Conservation (phyloP, 2,888 invertebrate genomes). For the Hyposoter didymator region DNA sequence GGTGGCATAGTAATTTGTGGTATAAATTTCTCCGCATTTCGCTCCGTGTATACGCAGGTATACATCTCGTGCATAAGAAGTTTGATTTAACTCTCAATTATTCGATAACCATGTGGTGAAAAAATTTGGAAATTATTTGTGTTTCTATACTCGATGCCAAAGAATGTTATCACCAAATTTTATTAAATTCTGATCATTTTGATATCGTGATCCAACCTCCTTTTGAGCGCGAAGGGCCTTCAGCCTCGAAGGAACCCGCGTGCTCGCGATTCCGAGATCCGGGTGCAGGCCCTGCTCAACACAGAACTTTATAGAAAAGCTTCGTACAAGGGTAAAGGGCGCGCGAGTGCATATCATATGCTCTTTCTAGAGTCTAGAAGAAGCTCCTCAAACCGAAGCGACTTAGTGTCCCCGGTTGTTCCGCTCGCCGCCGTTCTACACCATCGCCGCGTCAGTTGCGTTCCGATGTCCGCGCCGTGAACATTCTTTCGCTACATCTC, state of each 20-base stretch:
- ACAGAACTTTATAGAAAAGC: not conserved
- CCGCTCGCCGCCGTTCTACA: conserved; percentile 41
- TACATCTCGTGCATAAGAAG: too few relatives aligned
- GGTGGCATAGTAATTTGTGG: too few relatives aligned
- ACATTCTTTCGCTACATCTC: conserved; percentile 61
- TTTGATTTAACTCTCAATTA: too few relatives aligned
- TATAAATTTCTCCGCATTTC: too few relatives aligned
- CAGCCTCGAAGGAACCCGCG: not conserved
- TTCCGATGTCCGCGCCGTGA: conserved; percentile 71
- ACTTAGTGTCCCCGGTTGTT: conserved; percentile 9
- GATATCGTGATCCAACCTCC: too few relatives aligned
- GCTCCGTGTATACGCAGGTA: too few relatives aligned
- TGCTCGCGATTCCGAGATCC: not conserved
- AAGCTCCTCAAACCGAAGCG: not conserved
- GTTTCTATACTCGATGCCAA: too few relatives aligned
- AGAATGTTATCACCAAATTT: too few relatives aligned
- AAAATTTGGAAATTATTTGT: too few relatives aligned
- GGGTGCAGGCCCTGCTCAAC: not conserved
- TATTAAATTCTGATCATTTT: too few relatives aligned
- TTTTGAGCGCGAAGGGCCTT: not conserved
- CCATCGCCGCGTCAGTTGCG: conserved; percentile 63
- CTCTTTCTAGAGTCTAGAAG: not conserved
- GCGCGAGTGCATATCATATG: too few relatives aligned
- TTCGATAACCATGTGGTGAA: too few relatives aligned
- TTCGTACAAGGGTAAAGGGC: not conserved